phyloP scores from a whole-genome alignment of 2,888 invertebrate genomes.

The Tiliacea citrago region DNA sequence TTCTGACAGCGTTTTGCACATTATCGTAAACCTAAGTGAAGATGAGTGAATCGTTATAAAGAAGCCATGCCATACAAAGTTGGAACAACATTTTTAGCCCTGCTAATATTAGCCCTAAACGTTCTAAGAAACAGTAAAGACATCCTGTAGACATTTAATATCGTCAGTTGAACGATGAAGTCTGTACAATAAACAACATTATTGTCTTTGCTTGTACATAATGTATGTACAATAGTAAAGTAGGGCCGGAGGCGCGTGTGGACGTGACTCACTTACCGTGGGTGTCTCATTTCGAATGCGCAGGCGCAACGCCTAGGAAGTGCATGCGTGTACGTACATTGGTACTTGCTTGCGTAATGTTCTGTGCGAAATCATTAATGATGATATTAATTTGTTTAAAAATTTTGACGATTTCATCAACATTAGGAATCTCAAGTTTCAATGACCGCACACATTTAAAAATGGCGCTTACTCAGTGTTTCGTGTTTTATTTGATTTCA shows the following conservation, averaged over 20 bases:
- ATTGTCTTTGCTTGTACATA: conserved; percentile 72
- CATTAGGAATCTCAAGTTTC: conserved; percentile 16
- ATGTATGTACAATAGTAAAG: conserved; percentile 65
- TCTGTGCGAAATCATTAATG: conserved; percentile 68
- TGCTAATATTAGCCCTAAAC: conserved; percentile 61
- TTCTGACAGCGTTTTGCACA: conserved; percentile 39
- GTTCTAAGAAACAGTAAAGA: conserved; percentile 72
- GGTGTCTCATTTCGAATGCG: conserved; percentile 84
- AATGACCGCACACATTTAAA: conserved; percentile 35
- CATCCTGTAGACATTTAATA: conserved; percentile 75
- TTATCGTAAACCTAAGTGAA: conserved; percentile 45
- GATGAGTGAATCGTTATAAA: conserved; percentile 48
- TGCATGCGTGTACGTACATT: conserved; percentile 78
- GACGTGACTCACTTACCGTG: conserved; percentile 81
- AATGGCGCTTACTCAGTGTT: conserved; percentile 29
- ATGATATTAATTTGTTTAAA: conserved; percentile 29
- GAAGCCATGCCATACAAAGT: conserved; percentile 50
- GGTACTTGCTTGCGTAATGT: conserved; percentile 69
- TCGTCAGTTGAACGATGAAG: conserved; percentile 70
- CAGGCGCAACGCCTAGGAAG: conserved; percentile 83
- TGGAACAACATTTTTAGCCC: conserved; percentile 49
- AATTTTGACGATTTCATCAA: conserved; percentile 23
- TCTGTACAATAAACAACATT: conserved; percentile 71
- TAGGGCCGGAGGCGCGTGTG: conserved; percentile 67
- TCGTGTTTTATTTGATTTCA: conserved; percentile 54